Evolutionary conservation across 2,797 vertebrate species (phyloP).

Genomic region (Melanotaenia maccullochi): DNA sequence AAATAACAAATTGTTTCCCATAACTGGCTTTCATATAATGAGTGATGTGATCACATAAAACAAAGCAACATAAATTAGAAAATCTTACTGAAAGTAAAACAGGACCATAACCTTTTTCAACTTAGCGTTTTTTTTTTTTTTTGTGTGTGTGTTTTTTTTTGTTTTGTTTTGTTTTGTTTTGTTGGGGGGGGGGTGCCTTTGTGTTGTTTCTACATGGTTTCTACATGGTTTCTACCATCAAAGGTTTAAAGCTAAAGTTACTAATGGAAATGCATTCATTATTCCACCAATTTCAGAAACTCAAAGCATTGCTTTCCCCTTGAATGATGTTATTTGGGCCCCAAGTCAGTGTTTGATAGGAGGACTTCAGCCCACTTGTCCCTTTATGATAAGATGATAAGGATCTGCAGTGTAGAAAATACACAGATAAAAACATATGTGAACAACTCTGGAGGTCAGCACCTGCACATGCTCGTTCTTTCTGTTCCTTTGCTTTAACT

Average conservation of each 20-base stretch:
- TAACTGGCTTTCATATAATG: neutral
- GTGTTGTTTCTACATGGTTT: constrained; percentile 59
- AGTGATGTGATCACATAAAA: constrained; percentile 1
- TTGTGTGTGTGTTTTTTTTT: neutral
- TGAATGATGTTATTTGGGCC: constrained; percentile 75
- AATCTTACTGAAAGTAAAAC: constrained; percentile 11
- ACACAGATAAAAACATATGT: constrained; percentile 81
- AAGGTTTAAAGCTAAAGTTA: constrained; percentile 60
- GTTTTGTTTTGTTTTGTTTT: too few species aligned
- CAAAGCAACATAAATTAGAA: constrained; percentile 1
- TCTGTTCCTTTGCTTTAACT: constrained; percentile 60
- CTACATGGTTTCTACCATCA: constrained; percentile 55
- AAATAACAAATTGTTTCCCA: constrained; percentile 3
- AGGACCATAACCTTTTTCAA: neutral
- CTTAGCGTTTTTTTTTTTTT: neutral
- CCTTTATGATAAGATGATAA: constrained; percentile 80
- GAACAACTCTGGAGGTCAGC: constrained; percentile 80
- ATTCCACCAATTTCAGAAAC: constrained; percentile 53
- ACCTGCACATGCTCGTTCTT: constrained; percentile 75
- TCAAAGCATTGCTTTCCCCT: constrained; percentile 46
- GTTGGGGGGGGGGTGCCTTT: neutral
- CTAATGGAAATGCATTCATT: constrained; percentile 49
- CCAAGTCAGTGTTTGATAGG: constrained; percentile 57
- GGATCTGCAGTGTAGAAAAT: constrained; percentile 79
- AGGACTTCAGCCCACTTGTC: constrained; percentile 64